Evolutionary conservation across 1,140 invertebrate species (phyloP).

Genomic region (Lordiphosa collinella): DNA sequence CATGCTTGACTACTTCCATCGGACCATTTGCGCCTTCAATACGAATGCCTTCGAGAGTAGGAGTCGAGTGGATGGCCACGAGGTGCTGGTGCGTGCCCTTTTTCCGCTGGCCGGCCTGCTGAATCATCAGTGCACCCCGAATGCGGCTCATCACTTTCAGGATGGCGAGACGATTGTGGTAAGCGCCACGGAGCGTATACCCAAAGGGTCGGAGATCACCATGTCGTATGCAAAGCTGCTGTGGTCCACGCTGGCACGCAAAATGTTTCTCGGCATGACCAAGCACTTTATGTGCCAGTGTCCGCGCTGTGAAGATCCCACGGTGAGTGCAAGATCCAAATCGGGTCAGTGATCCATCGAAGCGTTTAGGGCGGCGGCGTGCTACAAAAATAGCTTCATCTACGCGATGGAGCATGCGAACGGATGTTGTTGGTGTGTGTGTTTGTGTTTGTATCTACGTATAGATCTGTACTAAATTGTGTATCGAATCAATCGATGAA

Average conservation of each 20-base stretch:
- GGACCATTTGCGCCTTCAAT: slow-evolving; percentile 83
- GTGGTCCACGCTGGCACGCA: slow-evolving; percentile 86
- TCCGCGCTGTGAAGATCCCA: slow-evolving; percentile 85
- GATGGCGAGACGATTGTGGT: slow-evolving; percentile 83
- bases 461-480: no score
- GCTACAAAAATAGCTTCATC: slow-evolving; percentile 37
- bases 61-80: slow-evolving; percentile 80
- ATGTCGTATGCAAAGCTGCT: slow-evolving; percentile 87
- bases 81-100: slow-evolving; percentile 84
- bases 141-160: slow-evolving; percentile 85
- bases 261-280: slow-evolving; percentile 84
- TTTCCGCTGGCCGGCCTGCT: slow-evolving; percentile 87
- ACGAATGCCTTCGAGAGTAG: slow-evolving; percentile 88
- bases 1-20: slow-evolving; percentile 81
- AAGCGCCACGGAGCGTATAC: slow-evolving; percentile 83
- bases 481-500: no score
- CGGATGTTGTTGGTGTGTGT: no score
- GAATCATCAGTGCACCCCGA: slow-evolving; percentile 88
- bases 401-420: slow-evolving; percentile 3
- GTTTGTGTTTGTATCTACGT: no score
- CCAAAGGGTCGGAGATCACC: slow-evolving; percentile 84
- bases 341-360: background rate
- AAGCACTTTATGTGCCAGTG: slow-evolving; percentile 89
- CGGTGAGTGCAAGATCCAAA: slow-evolving; percentile 79
- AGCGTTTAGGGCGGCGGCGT: slow-evolving; percentile 22